Evolutionary conservation across 2,797 vertebrate species (phyloP), one percentile per base, ranked within the genome.

Genomic region (Tauraco hartlaubi): DNA sequence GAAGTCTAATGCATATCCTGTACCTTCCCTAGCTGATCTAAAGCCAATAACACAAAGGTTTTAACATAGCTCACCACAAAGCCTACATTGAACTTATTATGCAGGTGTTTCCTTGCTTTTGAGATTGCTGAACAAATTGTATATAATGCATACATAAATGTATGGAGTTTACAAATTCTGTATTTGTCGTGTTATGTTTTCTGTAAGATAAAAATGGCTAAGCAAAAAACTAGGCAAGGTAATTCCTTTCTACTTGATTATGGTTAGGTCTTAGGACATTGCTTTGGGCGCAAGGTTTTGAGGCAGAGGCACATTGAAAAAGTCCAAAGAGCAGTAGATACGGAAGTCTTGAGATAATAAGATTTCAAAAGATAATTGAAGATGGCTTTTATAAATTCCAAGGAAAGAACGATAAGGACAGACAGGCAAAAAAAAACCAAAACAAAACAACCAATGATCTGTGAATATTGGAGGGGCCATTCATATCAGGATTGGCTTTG

Each of bases 71-170:
- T 76, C 20, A 18, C 39, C 26, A 83, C 12, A 96, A 96, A 97
- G 78, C 94, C 92, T 92, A 43, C 62, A 61, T 43, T 98, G 88
- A 94, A 83, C 46, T 85, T 86, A 26, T 35, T 84, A 15, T 81
- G 49, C 71, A 94, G 63, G 26, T 87, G 52, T 94, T 92, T 87
- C 71, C 62, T 83, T 96, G 90, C 83, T 92, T 93, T 96, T 86
- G 39, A 52, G 80, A 52, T 85, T 79, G 49, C 67, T 88, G 66
- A 85, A 68, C 81, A 91, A 84, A 92, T 86, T 91, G 49, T 83
- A 23, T 88, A n/a, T 86, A 81, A 54, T 90, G 31, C 54, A 18
- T 78, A 46, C 21, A 71, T 76, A 44, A 48, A 63, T 55, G 4
- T 25, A 29, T 72, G 81, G 83, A 68, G 54, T 37, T 41, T 33